Percentiles rank a stretch among this genome's conserved stretches.
phyloP scores from a whole-genome alignment of 2,113 vertebrate species.

The Gopherus evgoodei region DNA sequence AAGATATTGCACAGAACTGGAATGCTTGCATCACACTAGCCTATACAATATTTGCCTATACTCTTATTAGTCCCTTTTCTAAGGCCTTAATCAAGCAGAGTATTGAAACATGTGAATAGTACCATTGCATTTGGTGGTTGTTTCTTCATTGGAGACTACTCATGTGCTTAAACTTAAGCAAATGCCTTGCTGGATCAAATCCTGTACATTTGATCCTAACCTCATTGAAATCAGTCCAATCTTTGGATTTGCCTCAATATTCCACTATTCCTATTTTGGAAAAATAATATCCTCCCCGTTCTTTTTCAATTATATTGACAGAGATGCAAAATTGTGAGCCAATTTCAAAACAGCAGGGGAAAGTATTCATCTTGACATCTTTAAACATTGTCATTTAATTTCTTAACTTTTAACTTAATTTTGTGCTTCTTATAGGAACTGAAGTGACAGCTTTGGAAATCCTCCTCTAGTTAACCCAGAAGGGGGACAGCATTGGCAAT shows the following conservation, averaged over 20 bases:
- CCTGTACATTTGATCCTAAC: neutral
- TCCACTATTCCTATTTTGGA: neutral
- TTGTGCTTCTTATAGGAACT: neutral
- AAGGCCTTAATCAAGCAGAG: neutral
- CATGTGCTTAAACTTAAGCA: neutral
- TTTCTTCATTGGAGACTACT: neutral
- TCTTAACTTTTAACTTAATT: neutral
- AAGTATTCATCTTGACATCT: neutral
- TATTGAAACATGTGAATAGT: neutral
- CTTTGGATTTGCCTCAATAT: neutral
- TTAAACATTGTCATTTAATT: neutral
- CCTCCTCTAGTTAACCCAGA: neutral
- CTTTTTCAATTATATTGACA: neutral
- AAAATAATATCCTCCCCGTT: neutral
- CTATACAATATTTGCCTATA: neutral
- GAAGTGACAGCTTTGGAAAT: neutral
- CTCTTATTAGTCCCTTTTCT: neutral
- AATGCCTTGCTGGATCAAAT: neutral
- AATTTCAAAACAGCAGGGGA: neutral
- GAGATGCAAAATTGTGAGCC: neutral
- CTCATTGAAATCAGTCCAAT: neutral
- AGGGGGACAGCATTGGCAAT: neutral
- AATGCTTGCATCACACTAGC: neutral
- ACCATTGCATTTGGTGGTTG: neutral
- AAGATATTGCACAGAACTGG: too few relatives aligned